These are phyloP conservation scores for Stomatorhinus walkeri DNA, from an alignment of 2,797 vertebrate genomes.

Conservation along the genomic window DNA sequence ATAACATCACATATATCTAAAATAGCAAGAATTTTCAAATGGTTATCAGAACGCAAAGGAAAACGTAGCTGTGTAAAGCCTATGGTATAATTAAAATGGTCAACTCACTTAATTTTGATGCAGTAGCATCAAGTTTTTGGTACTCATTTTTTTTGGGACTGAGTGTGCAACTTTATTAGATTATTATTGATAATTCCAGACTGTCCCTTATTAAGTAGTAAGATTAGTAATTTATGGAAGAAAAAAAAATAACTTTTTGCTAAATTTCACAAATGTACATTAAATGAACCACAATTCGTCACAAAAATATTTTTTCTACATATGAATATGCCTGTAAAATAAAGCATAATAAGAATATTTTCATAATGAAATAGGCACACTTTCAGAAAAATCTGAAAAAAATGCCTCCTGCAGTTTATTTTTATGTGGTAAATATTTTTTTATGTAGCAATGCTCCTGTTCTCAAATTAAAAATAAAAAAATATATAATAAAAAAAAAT, in stretches of 20 bases:
- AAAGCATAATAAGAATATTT: conserved; percentile 35
- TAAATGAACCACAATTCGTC: conserved; percentile 6
- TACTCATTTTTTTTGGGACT: background rate
- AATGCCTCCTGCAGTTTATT: conserved; percentile 47
- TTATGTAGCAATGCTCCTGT: conserved; percentile 55
- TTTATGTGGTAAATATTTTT: conserved; percentile 61
- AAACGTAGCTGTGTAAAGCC: background rate
- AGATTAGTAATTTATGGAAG: background rate
- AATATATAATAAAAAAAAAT: conserved; percentile 29
- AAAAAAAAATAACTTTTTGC: background rate
- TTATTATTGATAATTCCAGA: background rate
- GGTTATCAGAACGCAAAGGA: background rate
- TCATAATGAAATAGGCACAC: conserved; percentile 16
- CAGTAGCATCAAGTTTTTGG: background rate
- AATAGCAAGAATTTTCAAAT: background rate
- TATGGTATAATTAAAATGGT: background rate
- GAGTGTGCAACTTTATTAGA: background rate
- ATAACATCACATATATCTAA: background rate
- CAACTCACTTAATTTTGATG: background rate
- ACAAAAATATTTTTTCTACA: conserved; percentile 34
- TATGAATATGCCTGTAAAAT: conserved; percentile 26
- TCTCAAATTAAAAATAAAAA: conserved; percentile 35
- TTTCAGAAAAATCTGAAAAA: conserved; percentile 28
- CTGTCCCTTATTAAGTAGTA: background rate
- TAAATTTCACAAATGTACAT: conserved; percentile 16